A percentile compares a stretch with the other conserved stretches of the same genome.
phyloP scores from a whole-genome alignment of 2,797 vertebrate species.

The Rhodeus uyekii region DNA sequence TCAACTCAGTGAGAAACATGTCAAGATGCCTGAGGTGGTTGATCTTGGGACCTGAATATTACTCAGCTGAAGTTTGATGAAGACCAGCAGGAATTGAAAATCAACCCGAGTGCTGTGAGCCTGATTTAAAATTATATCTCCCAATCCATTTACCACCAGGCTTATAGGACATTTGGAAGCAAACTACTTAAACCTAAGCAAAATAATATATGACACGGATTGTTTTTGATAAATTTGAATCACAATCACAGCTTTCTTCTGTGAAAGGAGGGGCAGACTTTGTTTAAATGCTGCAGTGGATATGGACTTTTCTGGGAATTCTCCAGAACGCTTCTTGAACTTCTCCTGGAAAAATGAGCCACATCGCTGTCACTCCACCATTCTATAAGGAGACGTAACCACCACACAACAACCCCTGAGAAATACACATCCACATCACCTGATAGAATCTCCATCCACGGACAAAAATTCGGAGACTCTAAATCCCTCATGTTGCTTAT shows the following conservation, averaged over 20 bases:
- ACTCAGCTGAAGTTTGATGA: constrained; percentile 34
- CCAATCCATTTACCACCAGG: constrained; percentile 16
- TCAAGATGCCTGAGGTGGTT: constrained; percentile 33
- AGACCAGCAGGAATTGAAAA: constrained; percentile 33
- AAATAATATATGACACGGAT: constrained; percentile 1
- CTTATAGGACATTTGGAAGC: neutral
- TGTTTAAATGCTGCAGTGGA: constrained; percentile 41
- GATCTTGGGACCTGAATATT: constrained; percentile 34
- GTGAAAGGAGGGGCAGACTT: constrained; percentile 4
- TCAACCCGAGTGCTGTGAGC: constrained; percentile 18
- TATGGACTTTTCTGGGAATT: constrained; percentile 48
- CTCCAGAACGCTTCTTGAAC: constrained; percentile 26
- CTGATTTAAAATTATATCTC: constrained; percentile 33
- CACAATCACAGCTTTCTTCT: constrained; percentile 9
- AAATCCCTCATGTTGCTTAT: constrained; percentile 37
- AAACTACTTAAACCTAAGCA: neutral
- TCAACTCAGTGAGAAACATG: constrained; percentile 5
- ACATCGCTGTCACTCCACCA: constrained; percentile 9
- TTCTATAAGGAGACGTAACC: constrained; percentile 37
- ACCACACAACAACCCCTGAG: constrained; percentile 14
- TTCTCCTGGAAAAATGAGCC: constrained; percentile 29
- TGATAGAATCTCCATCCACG: constrained; percentile 38
- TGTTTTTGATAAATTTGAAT: constrained; percentile 24
- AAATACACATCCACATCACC: constrained; percentile 34
- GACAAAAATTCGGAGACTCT: constrained; percentile 24